Conservation (phyloP, 1,140 invertebrate species). For the Zaprionus davidi region DNA sequence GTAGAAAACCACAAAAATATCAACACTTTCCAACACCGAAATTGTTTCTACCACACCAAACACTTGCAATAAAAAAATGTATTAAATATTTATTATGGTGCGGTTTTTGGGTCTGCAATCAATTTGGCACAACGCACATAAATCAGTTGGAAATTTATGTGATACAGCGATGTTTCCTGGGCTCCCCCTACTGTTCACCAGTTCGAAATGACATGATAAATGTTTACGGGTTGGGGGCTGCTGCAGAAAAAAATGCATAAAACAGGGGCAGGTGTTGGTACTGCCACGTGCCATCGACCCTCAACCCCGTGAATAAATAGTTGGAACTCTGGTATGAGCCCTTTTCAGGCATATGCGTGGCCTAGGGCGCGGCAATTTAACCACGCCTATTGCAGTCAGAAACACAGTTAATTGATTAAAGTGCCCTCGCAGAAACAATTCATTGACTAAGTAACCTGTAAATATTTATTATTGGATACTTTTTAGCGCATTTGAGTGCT, state of each 20-base stretch:
- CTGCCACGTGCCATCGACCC: constrained; percentile 58
- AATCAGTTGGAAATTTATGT: constrained; percentile 59
- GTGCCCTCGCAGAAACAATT: constrained; percentile 38
- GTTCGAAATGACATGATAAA: constrained; percentile 62
- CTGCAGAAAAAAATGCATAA: constrained; percentile 30
- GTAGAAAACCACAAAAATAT: constrained; percentile 12
- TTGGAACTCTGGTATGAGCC: background rate
- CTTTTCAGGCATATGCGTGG: background rate
- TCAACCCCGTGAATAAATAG: constrained; percentile 29
- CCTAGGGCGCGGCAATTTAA: background rate
- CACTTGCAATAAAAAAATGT: constrained; percentile 37
- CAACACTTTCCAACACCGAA: constrained; percentile 8
- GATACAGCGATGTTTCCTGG: background rate
- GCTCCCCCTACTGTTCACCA: constrained; percentile 7
- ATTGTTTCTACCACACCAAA: constrained; percentile 21
- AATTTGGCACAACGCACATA: constrained; percentile 59
- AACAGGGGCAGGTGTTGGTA: constrained; percentile 54
- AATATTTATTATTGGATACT: constrained; percentile 20
- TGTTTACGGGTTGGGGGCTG: constrained; percentile 35
- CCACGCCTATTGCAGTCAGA: background rate
- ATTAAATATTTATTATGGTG: constrained; percentile 53
- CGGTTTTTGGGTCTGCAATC: constrained; percentile 52
- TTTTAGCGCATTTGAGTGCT: background rate
- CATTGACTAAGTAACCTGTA: constrained; percentile 44
- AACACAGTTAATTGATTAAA: constrained; percentile 51